phyloP scores from a whole-genome alignment of 2,888 invertebrate genomes.

The Agriopis leucophaearia region DNA sequence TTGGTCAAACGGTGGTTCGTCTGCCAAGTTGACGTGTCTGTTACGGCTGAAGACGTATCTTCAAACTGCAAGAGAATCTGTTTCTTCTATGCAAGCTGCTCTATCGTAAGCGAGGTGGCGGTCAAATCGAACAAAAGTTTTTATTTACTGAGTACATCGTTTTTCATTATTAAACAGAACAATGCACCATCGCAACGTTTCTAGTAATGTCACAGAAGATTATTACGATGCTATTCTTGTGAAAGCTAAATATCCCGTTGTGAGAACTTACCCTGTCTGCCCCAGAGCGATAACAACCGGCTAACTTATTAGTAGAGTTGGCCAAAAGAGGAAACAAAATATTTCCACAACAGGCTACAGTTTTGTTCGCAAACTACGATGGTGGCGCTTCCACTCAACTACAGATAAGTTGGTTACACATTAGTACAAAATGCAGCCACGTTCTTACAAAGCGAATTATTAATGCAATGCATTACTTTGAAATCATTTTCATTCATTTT shows the following conservation, averaged over 20 bases:
- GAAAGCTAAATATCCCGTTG: slow-evolving; percentile 10
- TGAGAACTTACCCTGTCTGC: slow-evolving; percentile 4
- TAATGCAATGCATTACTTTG: slow-evolving; percentile 22
- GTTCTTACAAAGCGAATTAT: slow-evolving; percentile 17
- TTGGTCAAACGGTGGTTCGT: no score
- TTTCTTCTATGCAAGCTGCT: no score
- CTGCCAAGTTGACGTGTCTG: no score
- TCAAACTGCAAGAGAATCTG: no score
- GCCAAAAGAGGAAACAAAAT: not conserved
- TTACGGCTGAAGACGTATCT: no score
- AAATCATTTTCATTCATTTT: slow-evolving; percentile 16
- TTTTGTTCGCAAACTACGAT: not conserved
- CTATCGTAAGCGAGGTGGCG: no score
- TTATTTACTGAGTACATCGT: no score
- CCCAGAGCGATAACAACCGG: slow-evolving; percentile 1
- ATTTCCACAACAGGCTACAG: not conserved
- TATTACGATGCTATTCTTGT: not conserved
- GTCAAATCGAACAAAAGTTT: no score
- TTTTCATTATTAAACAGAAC: no score
- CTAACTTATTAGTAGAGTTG: not conserved
- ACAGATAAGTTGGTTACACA: not conserved
- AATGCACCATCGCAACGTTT: no score
- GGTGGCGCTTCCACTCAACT: not conserved
- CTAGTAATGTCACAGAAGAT: not conserved
- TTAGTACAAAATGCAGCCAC: not conserved